phyloP scores from a whole-genome alignment of 2,797 vertebrate species.

The Neoniphon sammara region DNA sequence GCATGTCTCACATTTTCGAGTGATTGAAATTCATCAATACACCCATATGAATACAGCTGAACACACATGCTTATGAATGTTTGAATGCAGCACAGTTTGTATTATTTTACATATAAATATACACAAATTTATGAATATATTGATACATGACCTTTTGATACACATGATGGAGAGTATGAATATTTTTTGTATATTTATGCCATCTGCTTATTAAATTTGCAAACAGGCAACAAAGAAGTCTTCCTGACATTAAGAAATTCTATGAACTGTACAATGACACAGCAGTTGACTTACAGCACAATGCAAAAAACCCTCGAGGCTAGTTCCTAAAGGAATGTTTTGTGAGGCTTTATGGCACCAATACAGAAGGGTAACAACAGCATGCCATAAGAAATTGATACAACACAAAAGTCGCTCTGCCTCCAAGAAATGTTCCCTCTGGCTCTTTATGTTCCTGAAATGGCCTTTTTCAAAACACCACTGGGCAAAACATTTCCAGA shows the following conservation, averaged over 20 bases:
- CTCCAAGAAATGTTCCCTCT: conserved; percentile 74
- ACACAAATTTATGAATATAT: too few relatives aligned
- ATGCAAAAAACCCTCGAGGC: conserved; percentile 57
- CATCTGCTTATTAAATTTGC: not conserved
- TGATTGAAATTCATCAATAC: too few relatives aligned
- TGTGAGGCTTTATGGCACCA: conserved; percentile 64
- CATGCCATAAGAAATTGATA: conserved; percentile 72
- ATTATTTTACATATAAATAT: too few relatives aligned
- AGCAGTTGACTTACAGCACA: conserved; percentile 53
- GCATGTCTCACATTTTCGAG: too few relatives aligned
- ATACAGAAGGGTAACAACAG: conserved; percentile 66
- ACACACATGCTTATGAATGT: too few relatives aligned
- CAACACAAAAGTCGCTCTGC: conserved; percentile 72
- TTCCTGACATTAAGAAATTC: conserved; percentile 25
- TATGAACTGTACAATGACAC: conserved; percentile 25
- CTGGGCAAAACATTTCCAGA: conserved; percentile 71
- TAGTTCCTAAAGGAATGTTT: conserved; percentile 58
- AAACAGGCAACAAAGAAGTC: conserved; percentile 3
- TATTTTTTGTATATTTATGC: too few relatives aligned
- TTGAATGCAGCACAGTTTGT: too few relatives aligned
- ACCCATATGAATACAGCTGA: too few relatives aligned
- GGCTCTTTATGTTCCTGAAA: conserved; percentile 73
- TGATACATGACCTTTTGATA: too few relatives aligned
- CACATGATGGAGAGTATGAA: too few relatives aligned
- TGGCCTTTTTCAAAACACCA: conserved; percentile 73